Base-by-base conservation (phyloP, 2,113 vertebrate species). In the Elachura formosa region DNA sequence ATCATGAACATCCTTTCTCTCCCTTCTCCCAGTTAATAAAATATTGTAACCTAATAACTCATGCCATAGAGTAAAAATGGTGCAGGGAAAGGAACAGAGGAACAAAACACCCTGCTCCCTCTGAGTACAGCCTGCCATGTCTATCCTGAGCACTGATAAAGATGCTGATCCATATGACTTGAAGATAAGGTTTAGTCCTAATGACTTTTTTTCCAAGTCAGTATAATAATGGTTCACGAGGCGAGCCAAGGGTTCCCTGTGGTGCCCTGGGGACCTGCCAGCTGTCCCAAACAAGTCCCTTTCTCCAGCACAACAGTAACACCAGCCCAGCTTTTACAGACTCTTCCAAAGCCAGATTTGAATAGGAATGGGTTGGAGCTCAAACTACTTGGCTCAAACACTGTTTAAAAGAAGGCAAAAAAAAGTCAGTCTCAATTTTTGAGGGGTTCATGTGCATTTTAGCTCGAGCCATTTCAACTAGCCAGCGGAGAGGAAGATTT, bases 241-340 rank as follows among this genome's bases (percentile, higher is more conserved):
- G 19, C 0, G 0, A 82, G 36, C 14, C 3, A 11, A 48, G 61
- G 69, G 43, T 8, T 22, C 29, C 16, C 49, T 1, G 7, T 13
- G 46, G 54, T 38, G 54, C 9, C 8, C 20, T 3, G 1, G 38
- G 11, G 29, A 58, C 16, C 12, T 2, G 0, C 25, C 10, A 11
- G 55, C 51, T 43, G 14, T 19, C 29, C 61, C 34, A 64, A 31
- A 48, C 21, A 48, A 43, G 6, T 23, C 36, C 38, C n/a, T 59
- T 79, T 36, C 56, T 38, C 28, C 52, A 78, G 41, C 31, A 26
- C 28, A 62, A 33, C 21, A 36, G 34, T 2, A 77, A 33, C 23
- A 59, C 38, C 71, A 62, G n/a, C 17, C 51, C 51, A 81, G 58
- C 29, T 64, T 15, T 43, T 49, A 66, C 4, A 64, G 28, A 33